These are phyloP conservation scores for Acanthoscelides obtectus DNA, from an alignment of 2,888 invertebrate genomes.

Conservation along the genomic window DNA sequence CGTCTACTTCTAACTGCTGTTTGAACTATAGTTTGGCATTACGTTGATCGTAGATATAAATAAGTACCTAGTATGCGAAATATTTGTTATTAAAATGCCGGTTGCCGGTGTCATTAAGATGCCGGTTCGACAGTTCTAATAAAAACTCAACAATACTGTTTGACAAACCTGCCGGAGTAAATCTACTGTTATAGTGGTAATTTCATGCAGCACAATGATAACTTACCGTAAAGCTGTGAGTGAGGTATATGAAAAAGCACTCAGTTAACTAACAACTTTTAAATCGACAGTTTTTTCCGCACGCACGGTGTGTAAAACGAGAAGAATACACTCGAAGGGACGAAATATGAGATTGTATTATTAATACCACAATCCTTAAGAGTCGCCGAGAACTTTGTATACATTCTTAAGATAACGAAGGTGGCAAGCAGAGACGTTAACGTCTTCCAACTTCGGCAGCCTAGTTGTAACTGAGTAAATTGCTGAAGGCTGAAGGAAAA, in stretches of 20 bases:
- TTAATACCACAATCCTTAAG: slow-evolving; percentile 45
- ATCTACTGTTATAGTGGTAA: not conserved
- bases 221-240: slow-evolving; percentile 39
- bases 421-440: slow-evolving; percentile 24
- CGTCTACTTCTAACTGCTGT: not conserved
- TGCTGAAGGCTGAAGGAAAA: slow-evolving; percentile 17
- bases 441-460: slow-evolving; percentile 38
- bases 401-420: slow-evolving; percentile 39
- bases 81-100: not conserved
- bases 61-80: not conserved
- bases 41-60: not conserved
- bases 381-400: slow-evolving; percentile 46
- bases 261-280: slow-evolving; percentile 19
- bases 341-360: slow-evolving; percentile 25
- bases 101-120: too few species aligned
- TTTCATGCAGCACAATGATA: not conserved
- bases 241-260: slow-evolving; percentile 40
- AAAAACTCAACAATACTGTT: not conserved
- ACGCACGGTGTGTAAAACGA: slow-evolving; percentile 47
- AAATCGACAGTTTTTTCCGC: slow-evolving; percentile 41
- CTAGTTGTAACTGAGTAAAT: slow-evolving; percentile 36
- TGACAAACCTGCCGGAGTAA: not conserved
- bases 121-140: too few species aligned
- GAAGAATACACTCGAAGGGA: slow-evolving; percentile 37
- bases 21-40: not conserved